These are phyloP conservation scores for Patagioenas fasciata DNA, from an alignment of 2,113 vertebrate genomes.

Conservation along the genomic window DNA sequence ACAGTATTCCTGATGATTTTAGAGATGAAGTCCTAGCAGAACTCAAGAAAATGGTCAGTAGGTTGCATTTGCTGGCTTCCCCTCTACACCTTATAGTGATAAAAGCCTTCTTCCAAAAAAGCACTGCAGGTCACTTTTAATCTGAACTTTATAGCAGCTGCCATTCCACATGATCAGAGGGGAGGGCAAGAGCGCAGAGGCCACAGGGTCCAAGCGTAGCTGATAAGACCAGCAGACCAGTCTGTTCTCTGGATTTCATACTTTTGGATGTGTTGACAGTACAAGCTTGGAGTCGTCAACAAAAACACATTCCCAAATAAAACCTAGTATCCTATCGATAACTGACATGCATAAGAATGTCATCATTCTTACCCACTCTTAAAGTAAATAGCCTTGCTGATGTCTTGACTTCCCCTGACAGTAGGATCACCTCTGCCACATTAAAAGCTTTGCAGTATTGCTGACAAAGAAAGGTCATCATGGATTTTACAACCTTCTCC, in stretches of 20 bases:
- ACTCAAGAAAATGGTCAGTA: neutral
- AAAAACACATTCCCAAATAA: neutral
- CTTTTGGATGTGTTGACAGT: neutral
- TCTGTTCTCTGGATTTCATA: accelerated
- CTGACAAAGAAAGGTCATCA: neutral
- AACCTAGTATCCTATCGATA: neutral
- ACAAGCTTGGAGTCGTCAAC: neutral
- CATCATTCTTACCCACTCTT: neutral
- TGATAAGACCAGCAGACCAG: neutral
- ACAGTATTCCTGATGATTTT: neutral
- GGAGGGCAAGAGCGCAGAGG: neutral
- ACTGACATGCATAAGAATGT: neutral
- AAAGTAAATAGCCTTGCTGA: neutral
- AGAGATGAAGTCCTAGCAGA: neutral
- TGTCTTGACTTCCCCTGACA: neutral
- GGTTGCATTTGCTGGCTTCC: neutral
- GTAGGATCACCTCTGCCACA: neutral
- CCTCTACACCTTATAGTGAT: accelerated
- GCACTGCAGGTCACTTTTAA: neutral
- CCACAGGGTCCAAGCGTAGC: neutral
- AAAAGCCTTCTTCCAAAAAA: neutral
- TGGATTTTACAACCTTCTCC: neutral
- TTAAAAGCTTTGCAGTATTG: neutral
- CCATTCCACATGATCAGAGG: neutral
- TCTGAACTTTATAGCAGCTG: neutral